Conservation (phyloP, 2,888 invertebrate species). For the Cataglyphis albicans region DNA sequence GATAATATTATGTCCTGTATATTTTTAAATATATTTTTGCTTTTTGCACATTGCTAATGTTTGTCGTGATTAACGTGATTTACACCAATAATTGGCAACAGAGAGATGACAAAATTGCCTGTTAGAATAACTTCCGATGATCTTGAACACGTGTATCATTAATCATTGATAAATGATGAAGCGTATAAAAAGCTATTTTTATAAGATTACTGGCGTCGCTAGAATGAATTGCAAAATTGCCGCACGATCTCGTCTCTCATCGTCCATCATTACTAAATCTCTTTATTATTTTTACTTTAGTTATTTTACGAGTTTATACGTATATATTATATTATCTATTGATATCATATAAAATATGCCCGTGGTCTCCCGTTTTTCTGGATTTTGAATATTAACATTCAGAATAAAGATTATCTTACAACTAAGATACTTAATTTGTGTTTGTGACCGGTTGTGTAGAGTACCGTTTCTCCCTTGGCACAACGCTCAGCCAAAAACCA, state of each 20-base stretch:
- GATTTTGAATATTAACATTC: too few relatives aligned
- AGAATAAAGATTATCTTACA: not conserved
- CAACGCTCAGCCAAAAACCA: slow-evolving; percentile 73
- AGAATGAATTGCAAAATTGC: not conserved
- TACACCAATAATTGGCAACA: not conserved
- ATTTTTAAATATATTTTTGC: not conserved
- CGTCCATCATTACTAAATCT: not conserved
- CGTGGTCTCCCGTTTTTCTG: not conserved
- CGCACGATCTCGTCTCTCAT: not conserved
- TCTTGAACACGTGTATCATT: not conserved
- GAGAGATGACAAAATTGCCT: not conserved
- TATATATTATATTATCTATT: not conserved
- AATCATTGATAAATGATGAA: not conserved
- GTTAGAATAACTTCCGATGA: not conserved
- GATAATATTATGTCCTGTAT: not conserved
- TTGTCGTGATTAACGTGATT: not conserved
- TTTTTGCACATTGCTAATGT: not conserved
- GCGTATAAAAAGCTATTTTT: not conserved
- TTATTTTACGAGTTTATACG: not conserved
- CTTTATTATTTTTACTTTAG: not conserved
- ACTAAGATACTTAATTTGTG: slow-evolving; percentile 57
- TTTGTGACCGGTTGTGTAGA: not conserved
- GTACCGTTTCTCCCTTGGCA: slow-evolving; percentile 23
- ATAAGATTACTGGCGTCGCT: not conserved
- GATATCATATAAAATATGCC: not conserved